These are phyloP conservation scores for Torymus tubicola DNA, from an alignment of 2,888 invertebrate species.

Conservation along the genomic window DNA sequence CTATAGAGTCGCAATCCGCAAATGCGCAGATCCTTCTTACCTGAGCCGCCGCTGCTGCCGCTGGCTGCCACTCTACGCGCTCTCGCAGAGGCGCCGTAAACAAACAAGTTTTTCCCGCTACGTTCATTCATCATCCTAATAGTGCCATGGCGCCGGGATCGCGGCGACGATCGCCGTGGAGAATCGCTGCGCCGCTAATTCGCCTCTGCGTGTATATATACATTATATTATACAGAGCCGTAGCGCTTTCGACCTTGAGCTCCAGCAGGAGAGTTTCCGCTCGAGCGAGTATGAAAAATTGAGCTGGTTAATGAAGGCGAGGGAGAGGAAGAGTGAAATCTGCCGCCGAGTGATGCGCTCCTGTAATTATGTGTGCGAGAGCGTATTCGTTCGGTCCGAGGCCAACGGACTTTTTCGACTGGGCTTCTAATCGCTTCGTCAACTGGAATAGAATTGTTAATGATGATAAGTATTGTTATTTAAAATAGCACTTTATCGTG, in stretches of 20 bases:
- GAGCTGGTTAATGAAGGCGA: conserved; percentile 20
- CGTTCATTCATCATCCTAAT: conserved; percentile 69
- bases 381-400: neutral
- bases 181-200: conserved; percentile 33
- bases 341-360: neutral
- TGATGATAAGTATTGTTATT: no score
- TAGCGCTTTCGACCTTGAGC: conserved; percentile 17
- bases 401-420: no score
- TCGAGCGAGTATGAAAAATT: conserved; percentile 40
- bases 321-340: no score
- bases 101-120: conserved; percentile 62
- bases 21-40: neutral
- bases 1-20: no score
- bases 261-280: neutral
- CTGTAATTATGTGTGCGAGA: neutral
- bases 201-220: neutral
- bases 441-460: no score
- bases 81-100: conserved; percentile 61
- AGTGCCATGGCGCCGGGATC: conserved; percentile 58
- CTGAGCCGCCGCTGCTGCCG: conserved; percentile 6
- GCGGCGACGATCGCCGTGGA: conserved; percentile 47
- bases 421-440: no score
- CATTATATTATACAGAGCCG: no score
- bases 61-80: neutral
- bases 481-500: no score